Evolutionary conservation across 1,140 invertebrate species (phyloP).

Genomic region (Luehdorfia chinensis): DNA sequence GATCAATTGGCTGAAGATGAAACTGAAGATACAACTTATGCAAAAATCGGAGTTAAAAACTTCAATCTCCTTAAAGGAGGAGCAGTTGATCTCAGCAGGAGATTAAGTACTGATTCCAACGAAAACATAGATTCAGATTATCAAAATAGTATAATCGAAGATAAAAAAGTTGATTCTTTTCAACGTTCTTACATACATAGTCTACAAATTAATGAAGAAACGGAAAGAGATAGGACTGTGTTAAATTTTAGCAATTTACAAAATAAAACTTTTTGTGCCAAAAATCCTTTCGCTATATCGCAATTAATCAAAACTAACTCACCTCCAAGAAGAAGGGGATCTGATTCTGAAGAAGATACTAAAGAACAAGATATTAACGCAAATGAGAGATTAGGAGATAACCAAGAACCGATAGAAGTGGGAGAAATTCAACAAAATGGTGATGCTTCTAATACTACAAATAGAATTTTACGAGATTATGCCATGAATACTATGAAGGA

Average conservation of each 20-base stretch:
- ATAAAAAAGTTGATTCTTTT: slow-evolving; percentile 65
- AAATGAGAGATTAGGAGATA: slow-evolving; percentile 58
- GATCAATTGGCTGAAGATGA: slow-evolving; percentile 47
- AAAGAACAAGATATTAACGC: slow-evolving; percentile 66
- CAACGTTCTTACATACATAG: slow-evolving; percentile 74
- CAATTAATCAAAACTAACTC: slow-evolving; percentile 76
- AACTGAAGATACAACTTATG: slow-evolving; percentile 44
- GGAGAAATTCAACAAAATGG: slow-evolving; percentile 63
- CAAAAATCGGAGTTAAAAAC: slow-evolving; percentile 74
- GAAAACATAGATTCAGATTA: slow-evolving; percentile 72
- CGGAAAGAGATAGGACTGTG: slow-evolving; percentile 57
- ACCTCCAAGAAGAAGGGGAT: slow-evolving; percentile 73
- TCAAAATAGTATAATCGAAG: slow-evolving; percentile 62
- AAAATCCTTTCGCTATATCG: slow-evolving; percentile 77
- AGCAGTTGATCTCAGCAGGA: slow-evolving; percentile 70
- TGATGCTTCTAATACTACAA: slow-evolving; percentile 58
- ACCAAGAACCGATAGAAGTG: slow-evolving; percentile 41
- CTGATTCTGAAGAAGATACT: slow-evolving; percentile 67
- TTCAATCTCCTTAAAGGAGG: slow-evolving; percentile 70
- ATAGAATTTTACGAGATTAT: slow-evolving; percentile 81
- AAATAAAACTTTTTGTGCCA: slow-evolving; percentile 76
- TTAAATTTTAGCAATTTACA: slow-evolving; percentile 72
- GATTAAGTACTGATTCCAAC: slow-evolving; percentile 74
- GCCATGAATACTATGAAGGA: slow-evolving; percentile 87
- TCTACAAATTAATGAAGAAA: slow-evolving; percentile 60